Conservation (phyloP, 2,888 invertebrate species). For the Scotopteryx bipunctaria region DNA sequence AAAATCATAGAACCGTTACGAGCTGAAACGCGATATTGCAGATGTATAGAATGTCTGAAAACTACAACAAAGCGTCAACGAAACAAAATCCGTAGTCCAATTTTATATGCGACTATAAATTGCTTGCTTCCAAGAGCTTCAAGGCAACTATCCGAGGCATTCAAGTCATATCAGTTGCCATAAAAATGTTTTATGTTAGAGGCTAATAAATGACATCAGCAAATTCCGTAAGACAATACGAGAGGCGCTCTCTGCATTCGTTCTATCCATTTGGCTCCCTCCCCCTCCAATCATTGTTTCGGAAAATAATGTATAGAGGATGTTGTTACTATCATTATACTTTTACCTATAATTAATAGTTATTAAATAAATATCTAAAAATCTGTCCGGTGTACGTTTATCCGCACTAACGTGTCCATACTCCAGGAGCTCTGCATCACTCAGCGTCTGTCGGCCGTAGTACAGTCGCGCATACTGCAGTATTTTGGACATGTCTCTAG, state of each 20-base stretch:
- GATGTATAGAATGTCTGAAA: constrained; percentile 36
- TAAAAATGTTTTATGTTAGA: constrained; percentile 83
- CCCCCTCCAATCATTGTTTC: constrained; percentile 77
- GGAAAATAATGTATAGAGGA: constrained; percentile 39
- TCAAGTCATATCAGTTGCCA: constrained; percentile 73
- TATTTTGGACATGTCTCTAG: too few relatives aligned
- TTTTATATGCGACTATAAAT: constrained; percentile 77
- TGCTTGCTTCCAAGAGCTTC: constrained; percentile 64
- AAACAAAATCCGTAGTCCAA: constrained; percentile 61
- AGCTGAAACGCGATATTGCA: constrained; percentile 28
- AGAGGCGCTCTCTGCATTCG: constrained; percentile 74
- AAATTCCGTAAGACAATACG: constrained; percentile 82
- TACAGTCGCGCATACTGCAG: too few relatives aligned
- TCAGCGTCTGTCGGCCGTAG: too few relatives aligned
- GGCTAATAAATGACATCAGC: constrained; percentile 84
- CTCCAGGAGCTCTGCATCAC: too few relatives aligned
- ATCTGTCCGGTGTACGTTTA: too few relatives aligned
- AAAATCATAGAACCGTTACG: background rate
- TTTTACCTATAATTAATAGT: too few relatives aligned
- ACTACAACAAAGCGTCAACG: constrained; percentile 39
- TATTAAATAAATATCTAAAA: too few relatives aligned
- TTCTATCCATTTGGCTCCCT: constrained; percentile 68
- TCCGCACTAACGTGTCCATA: too few relatives aligned
- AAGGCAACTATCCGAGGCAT: constrained; percentile 62
- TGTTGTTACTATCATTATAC: constrained; percentile 6